Base-by-base conservation (phyloP, 2,888 invertebrate species). In the Malthinus seriepunctatus region DNA sequence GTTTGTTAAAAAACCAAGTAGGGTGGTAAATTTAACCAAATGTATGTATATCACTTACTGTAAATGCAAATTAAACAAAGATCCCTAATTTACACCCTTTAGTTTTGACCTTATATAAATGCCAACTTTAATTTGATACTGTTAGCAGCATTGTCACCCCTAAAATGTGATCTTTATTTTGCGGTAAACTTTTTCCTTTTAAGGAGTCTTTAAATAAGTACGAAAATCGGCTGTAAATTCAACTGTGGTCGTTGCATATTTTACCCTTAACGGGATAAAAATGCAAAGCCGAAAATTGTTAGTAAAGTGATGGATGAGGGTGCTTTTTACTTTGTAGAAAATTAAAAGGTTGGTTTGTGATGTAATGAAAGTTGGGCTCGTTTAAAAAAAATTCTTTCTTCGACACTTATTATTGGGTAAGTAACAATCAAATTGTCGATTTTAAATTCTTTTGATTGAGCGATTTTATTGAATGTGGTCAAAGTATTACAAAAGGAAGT, bases 91-190 rank as follows among this genome's bases (percentile, higher is more conserved):
- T 66, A 59, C 67, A 67, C 69, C 71, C 69, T 64, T 68, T 67
- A 60, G 67, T 63, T 63, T 61, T 71, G 75, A 76, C 76, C 75
- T 76, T 76, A 71, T 69, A 71, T 65, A 75, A 75, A 76, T 76
- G 76, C 73, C 76, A 72, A 69, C 70, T 70, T 74, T 76, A 76
- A 76, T 76, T 76, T 74, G 74, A 75, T 74, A 73, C 72, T 66
- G 70, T 69, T 68, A 64, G 64, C 63, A 60, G 63, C 66, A 66
- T 65, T 71, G 70, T 70, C 71, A 63, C 71, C 71, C 71, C 68
- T 65, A 60, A 58, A 58, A 48, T 23, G 56, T 58, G 67, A 57
- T 70, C 70, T 71, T 69, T 68, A 71, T 70, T 69, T 69, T 67
- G 71, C 56, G 71, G 69, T 63, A 65, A 67, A 67, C 70, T 69